Base-by-base conservation (phyloP, 2,113 vertebrate genomes). In the Numida meleagris region DNA sequence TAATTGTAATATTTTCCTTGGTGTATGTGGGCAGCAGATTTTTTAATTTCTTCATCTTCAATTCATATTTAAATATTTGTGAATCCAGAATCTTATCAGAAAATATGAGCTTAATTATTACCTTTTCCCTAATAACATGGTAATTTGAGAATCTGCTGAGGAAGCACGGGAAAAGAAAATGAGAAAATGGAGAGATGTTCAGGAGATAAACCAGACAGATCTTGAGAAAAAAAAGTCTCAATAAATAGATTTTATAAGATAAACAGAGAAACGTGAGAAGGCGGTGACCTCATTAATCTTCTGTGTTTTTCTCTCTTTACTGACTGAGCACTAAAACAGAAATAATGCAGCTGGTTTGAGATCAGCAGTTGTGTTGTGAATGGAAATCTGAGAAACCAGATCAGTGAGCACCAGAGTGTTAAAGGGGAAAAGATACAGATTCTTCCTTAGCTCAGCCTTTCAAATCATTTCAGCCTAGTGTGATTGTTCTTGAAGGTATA, bases 91-190 rank as follows among this genome's bases (percentile, higher is more conserved):
- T 91, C 71, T 50, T 83, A 84, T 81, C 90, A 91, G 70, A 68
- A 96, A 97, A 93, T 76, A 78, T 94, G 81, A 96, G 65, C 57
- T 79, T 97, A 97, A 95, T 97, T 97, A 97, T 97, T 97, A 97
- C 53, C 23, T 94, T 95, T 92, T 92, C 79, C 94, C 82, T 31
- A 46, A 87, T 96, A 96, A 95, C 89, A 77, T 88, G 53, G 68
- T 94, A 68, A 87, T 95, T 84, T 95, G 68, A 93, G 82, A 96
- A 96, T 38, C 40, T 93, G 62, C 29, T 89, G 78, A 97, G 78
- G 65, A 82, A 92, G 34, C 59, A 74, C 21, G 76, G 83, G 91
- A 87, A 94, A 97, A 96, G 83, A 92, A 96, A 87, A 87, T 91
- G 85, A 97, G 88, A 93, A 94, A 94, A 62, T 88, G 84, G 76